Conservation (phyloP, 1,140 invertebrate genomes). For the Drosophila tropicalis region DNA sequence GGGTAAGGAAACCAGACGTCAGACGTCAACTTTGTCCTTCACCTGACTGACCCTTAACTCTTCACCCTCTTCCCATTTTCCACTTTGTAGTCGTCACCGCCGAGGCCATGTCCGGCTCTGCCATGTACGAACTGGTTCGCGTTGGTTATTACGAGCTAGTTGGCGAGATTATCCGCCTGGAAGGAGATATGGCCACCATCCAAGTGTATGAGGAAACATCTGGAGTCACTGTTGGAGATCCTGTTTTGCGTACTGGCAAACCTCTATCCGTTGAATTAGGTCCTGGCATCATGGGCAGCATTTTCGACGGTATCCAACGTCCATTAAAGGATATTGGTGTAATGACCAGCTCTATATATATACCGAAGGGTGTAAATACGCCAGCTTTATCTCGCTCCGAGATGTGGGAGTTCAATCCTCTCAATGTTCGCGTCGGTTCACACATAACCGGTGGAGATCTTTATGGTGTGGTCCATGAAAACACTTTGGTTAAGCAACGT, state of each 20-base stretch:
- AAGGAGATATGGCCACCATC: conserved; percentile 99
- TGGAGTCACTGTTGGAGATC: conserved; percentile 99
- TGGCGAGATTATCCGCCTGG: conserved; percentile 99
- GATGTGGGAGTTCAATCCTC: conserved; percentile 97
- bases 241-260: conserved; percentile 98
- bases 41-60: conserved; percentile 14
- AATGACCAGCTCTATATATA: conserved; percentile 98
- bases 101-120: conserved; percentile 99
- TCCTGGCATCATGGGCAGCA: conserved; percentile 99
- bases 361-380: conserved; percentile 98
- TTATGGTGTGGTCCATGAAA: conserved; percentile 98
- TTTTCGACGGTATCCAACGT: conserved; percentile 99
- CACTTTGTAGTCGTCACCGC: conserved; percentile 95
- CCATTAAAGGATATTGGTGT: conserved; percentile 98
- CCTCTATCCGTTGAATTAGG: conserved; percentile 97
- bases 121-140: conserved; percentile 99
- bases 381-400: conserved; percentile 92
- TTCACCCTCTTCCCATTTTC: conserved; percentile 21
- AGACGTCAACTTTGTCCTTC: conserved; percentile 57
- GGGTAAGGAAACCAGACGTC: conserved; percentile 87
- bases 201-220: conserved; percentile 99
- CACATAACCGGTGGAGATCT: conserved; percentile 99
- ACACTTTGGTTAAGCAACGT: conserved; percentile 98
- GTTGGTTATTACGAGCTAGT: conserved; percentile 99
- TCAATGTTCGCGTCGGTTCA: conserved; percentile 94